phyloP scores from a whole-genome alignment of 2,113 vertebrate genomes.

The Labeo rohita region DNA sequence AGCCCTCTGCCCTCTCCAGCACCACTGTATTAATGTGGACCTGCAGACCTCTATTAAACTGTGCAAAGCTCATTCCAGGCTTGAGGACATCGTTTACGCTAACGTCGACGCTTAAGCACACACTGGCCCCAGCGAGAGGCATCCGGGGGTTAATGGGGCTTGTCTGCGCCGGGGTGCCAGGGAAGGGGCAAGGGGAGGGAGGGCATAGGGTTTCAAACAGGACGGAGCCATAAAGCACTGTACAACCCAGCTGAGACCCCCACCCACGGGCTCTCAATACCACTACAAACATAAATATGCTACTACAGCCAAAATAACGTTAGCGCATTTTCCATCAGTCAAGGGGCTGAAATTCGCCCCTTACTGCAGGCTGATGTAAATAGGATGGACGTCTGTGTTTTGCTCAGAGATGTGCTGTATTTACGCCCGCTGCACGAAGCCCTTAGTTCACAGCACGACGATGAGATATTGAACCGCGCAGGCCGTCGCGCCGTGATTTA shows the following conservation, averaged over 20 bases:
- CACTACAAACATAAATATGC: constrained; percentile 40
- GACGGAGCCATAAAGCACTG: constrained; percentile 56
- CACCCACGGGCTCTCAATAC: constrained; percentile 45
- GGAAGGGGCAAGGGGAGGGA: constrained; percentile 52
- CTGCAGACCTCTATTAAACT: constrained; percentile 78
- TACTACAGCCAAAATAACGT: constrained; percentile 21
- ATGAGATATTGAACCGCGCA: constrained; percentile 72
- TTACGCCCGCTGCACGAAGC: constrained; percentile 21
- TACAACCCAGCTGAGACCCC: constrained; percentile 57
- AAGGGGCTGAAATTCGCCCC: constrained; percentile 8
- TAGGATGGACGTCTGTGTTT: constrained; percentile 38
- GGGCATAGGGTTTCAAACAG: constrained; percentile 47
- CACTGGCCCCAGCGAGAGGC: constrained; percentile 77
- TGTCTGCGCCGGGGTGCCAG: constrained; percentile 66
- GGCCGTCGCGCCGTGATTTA: constrained; percentile 63
- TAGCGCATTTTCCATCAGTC: constrained; percentile 27
- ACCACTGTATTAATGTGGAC: constrained; percentile 79
- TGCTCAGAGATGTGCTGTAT: constrained; percentile 43
- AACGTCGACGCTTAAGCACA: constrained; percentile 79
- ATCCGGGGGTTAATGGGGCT: constrained; percentile 81
- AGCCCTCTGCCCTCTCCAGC: constrained; percentile 30
- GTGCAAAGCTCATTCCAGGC: constrained; percentile 77
- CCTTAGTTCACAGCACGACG: constrained; percentile 52
- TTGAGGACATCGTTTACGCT: constrained; percentile 76
- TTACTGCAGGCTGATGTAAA: constrained; percentile 34